Percentiles rank a stretch among this genome's conserved stretches.
These are phyloP conservation scores for Macrophya annulata DNA, from an alignment of 2,888 invertebrate genomes.

Conservation along the genomic window DNA sequence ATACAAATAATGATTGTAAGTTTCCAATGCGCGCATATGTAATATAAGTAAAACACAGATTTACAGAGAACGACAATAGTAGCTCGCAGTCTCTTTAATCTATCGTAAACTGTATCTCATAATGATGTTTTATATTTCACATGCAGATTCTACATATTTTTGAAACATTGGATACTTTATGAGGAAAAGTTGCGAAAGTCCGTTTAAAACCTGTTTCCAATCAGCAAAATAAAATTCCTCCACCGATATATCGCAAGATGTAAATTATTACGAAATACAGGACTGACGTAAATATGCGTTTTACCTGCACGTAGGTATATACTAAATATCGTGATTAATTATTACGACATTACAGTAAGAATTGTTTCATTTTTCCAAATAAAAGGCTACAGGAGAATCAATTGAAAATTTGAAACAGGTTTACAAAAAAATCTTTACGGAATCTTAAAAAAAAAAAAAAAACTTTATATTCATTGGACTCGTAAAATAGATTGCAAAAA, in stretches of 20 bases:
- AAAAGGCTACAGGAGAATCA: not conserved
- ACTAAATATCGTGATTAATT: slow-evolving; percentile 4
- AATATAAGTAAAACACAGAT: not conserved
- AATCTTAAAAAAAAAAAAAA: not conserved
- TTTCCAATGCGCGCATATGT: not conserved
- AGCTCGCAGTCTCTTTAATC: not conserved
- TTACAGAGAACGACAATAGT: not conserved
- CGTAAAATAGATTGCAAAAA: not conserved
- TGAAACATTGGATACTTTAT: not conserved
- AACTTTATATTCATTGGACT: not conserved
- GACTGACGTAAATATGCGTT: not conserved
- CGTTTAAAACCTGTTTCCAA: not conserved
- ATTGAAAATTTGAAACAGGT: too few species aligned
- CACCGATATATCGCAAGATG: not conserved
- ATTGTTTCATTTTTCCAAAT: not conserved
- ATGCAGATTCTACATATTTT: not conserved
- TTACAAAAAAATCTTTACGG: not conserved
- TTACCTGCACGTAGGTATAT: not conserved
- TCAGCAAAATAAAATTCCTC: not conserved
- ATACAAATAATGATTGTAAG: not conserved
- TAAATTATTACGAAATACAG: not conserved
- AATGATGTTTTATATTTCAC: not conserved
- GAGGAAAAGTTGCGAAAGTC: not conserved
- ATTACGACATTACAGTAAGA: not conserved
- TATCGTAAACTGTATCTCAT: not conserved